Conservation (phyloP, 2,797 vertebrate genomes). For the Epinephelus malabaricus region DNA sequence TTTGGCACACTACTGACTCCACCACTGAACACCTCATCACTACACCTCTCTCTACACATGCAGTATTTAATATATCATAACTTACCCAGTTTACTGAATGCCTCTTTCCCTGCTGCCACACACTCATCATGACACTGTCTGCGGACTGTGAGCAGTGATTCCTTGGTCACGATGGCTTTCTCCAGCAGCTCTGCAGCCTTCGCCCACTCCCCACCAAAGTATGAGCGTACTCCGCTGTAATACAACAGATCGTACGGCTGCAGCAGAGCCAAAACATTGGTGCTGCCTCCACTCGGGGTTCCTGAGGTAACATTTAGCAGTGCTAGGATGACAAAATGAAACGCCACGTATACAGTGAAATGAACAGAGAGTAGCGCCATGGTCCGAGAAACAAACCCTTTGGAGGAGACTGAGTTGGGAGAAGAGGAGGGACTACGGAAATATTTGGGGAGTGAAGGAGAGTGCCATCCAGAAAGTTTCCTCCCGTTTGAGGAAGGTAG, state of each 20-base stretch:
- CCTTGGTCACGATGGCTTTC: constrained; percentile 87
- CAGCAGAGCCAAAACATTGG: constrained; percentile 68
- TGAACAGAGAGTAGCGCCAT: constrained; percentile 79
- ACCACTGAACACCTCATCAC: neutral
- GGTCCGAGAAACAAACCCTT: constrained; percentile 40
- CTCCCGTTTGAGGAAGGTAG: neutral
- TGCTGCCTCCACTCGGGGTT: constrained; percentile 38
- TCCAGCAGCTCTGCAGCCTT: constrained; percentile 91
- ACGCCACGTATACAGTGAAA: constrained; percentile 86
- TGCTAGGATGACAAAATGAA: constrained; percentile 42
- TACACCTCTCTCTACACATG: neutral
- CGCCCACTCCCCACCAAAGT: constrained; percentile 90
- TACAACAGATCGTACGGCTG: constrained; percentile 91
- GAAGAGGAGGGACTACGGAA: constrained; percentile 63
- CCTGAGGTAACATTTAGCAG: constrained; percentile 14
- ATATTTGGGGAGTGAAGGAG: constrained; percentile 26
- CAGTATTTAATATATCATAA: neutral
- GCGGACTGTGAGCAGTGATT: constrained; percentile 81
- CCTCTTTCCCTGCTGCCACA: constrained; percentile 63
- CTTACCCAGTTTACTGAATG: constrained; percentile 73
- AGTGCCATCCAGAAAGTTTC: constrained; percentile 38
- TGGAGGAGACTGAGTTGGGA: constrained; percentile 27
- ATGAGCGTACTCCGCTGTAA: constrained; percentile 91
- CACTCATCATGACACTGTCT: constrained; percentile 87
- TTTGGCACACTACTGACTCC: neutral